Evolutionary conservation across 2,797 vertebrate species (phyloP).

Genomic region (Astyanax mexicanus): DNA sequence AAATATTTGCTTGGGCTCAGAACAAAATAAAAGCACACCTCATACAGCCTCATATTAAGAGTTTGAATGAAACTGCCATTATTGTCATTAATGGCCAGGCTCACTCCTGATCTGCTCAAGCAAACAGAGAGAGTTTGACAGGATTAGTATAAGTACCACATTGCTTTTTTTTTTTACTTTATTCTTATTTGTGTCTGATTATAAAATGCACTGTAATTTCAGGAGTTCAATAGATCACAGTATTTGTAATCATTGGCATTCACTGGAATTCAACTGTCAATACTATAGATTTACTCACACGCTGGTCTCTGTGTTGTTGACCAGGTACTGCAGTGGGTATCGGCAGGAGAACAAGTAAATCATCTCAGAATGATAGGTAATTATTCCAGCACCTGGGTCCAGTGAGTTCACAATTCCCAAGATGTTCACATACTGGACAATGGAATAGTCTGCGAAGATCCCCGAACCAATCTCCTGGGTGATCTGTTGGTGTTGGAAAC

Average conservation of each 20-base stretch:
- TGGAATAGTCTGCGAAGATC: constrained; percentile 72
- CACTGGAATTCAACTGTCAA: too few species aligned
- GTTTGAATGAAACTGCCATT: constrained; percentile 79
- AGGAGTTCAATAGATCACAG: too few species aligned
- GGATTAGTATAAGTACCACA: background rate
- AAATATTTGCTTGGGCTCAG: background rate
- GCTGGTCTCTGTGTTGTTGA: constrained; percentile 74
- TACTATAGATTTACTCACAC: constrained; percentile 66
- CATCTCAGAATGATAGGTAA: constrained; percentile 74
- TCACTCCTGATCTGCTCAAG: constrained; percentile 69
- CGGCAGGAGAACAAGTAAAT: constrained; percentile 76
- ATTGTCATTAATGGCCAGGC: constrained; percentile 70
- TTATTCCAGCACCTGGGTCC: constrained; percentile 60
- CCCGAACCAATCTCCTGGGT: constrained; percentile 67
- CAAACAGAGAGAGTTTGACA: constrained; percentile 21
- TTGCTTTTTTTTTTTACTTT: background rate
- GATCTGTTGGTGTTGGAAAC: constrained; percentile 58
- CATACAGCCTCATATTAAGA: constrained; percentile 70
- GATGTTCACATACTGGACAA: constrained; percentile 71
- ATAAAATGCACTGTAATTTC: too few species aligned
- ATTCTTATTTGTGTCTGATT: too few species aligned
- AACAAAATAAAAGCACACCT: constrained; percentile 36
- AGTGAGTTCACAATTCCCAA: constrained; percentile 68
- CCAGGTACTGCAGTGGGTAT: constrained; percentile 77
- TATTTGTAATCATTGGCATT: too few species aligned